Conservation (phyloP, 2,113 vertebrate species). For the Taxidea taxus region DNA sequence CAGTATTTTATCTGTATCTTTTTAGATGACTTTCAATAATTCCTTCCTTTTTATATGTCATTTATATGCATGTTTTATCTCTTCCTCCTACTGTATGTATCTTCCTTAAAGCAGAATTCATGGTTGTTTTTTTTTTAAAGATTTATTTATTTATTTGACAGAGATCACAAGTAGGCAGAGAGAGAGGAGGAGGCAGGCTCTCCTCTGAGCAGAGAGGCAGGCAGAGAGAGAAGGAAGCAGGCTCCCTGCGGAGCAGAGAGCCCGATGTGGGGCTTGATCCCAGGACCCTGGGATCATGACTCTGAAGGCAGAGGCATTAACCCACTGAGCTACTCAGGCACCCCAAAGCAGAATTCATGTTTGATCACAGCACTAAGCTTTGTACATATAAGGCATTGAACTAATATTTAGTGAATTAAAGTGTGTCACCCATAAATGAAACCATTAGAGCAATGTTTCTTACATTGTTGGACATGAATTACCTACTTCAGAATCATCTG, state of each 20-base stretch:
- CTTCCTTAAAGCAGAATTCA: constrained; percentile 36
- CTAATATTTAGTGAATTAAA: constrained; percentile 16
- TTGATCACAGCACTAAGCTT: constrained; percentile 14
- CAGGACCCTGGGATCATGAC: too few species aligned
- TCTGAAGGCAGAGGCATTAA: too few species aligned
- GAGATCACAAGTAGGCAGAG: too few species aligned
- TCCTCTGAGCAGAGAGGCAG: too few species aligned
- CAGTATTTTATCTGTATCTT: constrained; percentile 13
- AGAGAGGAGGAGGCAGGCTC: too few species aligned
- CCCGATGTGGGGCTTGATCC: too few species aligned
- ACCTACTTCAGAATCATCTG: background rate
- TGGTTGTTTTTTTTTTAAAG: too few species aligned
- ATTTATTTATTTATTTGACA: too few species aligned
- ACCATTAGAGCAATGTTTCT: background rate
- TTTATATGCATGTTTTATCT: constrained; percentile 3
- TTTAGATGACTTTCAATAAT: background rate
- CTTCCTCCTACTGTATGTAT: background rate
- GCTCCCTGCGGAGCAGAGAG: too few species aligned
- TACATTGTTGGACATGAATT: background rate
- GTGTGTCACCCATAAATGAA: background rate
- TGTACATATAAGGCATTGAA: background rate
- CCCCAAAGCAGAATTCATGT: constrained; percentile 36
- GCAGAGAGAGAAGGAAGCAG: too few species aligned
- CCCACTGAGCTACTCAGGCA: too few species aligned
- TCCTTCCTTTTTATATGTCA: constrained; percentile 11